Conservation (phyloP, 2,113 vertebrate species). For the Stigmatopora nigra region DNA sequence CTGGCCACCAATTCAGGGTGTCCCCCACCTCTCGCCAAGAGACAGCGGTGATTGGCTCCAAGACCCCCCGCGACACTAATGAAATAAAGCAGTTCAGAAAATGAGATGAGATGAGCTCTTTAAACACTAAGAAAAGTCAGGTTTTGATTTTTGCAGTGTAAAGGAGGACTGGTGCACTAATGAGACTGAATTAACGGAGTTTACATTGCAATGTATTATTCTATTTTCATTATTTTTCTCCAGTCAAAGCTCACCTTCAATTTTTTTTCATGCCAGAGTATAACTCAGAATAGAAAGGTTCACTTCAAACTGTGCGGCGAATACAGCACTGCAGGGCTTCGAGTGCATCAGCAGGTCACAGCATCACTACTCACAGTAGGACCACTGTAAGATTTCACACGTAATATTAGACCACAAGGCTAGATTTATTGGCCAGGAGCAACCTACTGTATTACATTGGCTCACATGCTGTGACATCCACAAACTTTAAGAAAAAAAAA, state of each 20-base stretch:
- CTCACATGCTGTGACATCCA: neutral
- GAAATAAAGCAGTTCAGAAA: too few relatives aligned
- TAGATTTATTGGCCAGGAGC: constrained; percentile 28
- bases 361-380: constrained; percentile 35
- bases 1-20: too few relatives aligned
- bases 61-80: too few relatives aligned
- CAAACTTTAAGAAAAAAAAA: neutral
- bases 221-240: neutral
- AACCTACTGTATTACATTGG: neutral
- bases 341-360: constrained; percentile 38
- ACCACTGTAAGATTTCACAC: constrained; percentile 41
- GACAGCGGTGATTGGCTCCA: too few relatives aligned
- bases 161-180: neutral
- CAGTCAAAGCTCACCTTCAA: neutral
- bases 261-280: constrained; percentile 9
- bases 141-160: neutral
- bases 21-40: too few relatives aligned
- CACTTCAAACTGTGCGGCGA: constrained; percentile 23
- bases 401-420: constrained; percentile 13
- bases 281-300: constrained; percentile 19
- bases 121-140: neutral
- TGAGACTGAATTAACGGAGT: neutral
- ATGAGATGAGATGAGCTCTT: too few relatives aligned
- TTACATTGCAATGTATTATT: neutral
- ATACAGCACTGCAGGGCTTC: constrained; percentile 19